Percentiles rank a stretch among this genome's conserved stretches.
These are phyloP conservation scores for Lepus timidus DNA, from an alignment of 2,113 vertebrate species.

Conservation along the genomic window DNA sequence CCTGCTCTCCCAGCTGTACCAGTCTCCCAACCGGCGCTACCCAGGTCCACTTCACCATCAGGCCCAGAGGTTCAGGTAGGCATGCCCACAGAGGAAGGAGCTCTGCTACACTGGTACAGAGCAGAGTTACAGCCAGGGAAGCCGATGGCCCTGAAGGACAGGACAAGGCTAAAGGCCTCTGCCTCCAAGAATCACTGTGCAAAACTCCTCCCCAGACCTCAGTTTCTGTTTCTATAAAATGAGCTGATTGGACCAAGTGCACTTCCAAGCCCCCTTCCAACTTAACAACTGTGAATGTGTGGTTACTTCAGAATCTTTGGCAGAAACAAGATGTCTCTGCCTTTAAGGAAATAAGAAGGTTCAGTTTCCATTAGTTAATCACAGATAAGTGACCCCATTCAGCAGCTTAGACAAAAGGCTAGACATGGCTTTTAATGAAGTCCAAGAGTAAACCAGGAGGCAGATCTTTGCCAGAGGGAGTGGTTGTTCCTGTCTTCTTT, in stretches of 20 bases:
- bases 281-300: background rate
- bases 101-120: background rate
- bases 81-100: slow-evolving; percentile 29
- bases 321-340: slow-evolving; percentile 43
- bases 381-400: slow-evolving; percentile 31
- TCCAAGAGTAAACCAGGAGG: background rate
- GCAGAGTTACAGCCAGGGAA: background rate
- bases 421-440: background rate
- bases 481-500: background rate
- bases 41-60: slow-evolving; percentile 99
- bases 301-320: slow-evolving; percentile 33
- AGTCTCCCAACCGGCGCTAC: slow-evolving; percentile 99
- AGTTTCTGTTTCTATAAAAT: slow-evolving; percentile 15
- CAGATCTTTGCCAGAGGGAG: background rate
- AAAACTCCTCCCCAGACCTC: background rate
- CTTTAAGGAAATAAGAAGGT: slow-evolving; percentile 52
- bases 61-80: slow-evolving; percentile 99
- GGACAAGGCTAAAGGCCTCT: background rate
- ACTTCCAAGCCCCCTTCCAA: background rate
- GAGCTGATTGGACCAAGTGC: background rate
- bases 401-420: slow-evolving; percentile 17
- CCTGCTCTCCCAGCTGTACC: slow-evolving; percentile 99
- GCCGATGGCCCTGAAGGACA: background rate
- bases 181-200: background rate
- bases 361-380: slow-evolving; percentile 51